These are phyloP conservation scores for Ectemnius cavifrons DNA, from an alignment of 2,888 invertebrate genomes.

Conservation along the genomic window DNA sequence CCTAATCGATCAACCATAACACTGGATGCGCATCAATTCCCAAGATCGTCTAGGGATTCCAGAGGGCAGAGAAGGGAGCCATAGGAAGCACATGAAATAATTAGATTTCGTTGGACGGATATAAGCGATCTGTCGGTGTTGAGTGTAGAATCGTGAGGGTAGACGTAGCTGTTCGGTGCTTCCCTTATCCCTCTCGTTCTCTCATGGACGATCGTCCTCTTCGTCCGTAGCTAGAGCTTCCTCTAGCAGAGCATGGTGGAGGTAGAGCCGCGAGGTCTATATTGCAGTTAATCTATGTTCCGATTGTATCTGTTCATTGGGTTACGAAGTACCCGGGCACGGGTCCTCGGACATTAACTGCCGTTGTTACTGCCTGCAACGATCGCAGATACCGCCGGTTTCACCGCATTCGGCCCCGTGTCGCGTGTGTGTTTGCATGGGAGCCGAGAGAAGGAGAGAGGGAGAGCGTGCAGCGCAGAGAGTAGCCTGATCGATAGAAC, in stretches of 20 bases:
- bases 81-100: slow-evolving; percentile 23
- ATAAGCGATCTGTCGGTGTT: slow-evolving; percentile 42
- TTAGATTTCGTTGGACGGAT: slow-evolving; percentile 43
- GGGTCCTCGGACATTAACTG: slow-evolving; percentile 75
- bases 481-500: slow-evolving; percentile 70
- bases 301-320: slow-evolving; percentile 76
- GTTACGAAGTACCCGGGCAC: slow-evolving; percentile 73
- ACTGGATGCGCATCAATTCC: slow-evolving; percentile 9
- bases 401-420: slow-evolving; percentile 69
- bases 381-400: slow-evolving; percentile 74
- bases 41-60: slow-evolving; percentile 3
- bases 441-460: slow-evolving; percentile 36
- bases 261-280: slow-evolving; percentile 70
- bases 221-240: slow-evolving; percentile 23
- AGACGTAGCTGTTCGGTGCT: slow-evolving; percentile 20
- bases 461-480: slow-evolving; percentile 28
- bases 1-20: neutral
- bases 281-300: slow-evolving; percentile 76
- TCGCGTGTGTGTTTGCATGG: slow-evolving; percentile 68
- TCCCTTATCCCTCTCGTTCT: slow-evolving; percentile 23
- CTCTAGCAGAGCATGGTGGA: slow-evolving; percentile 12
- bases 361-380: slow-evolving; percentile 75
- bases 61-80: slow-evolving; percentile 20
- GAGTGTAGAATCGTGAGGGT: slow-evolving; percentile 33
- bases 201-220: slow-evolving; percentile 30